Base-by-base conservation (phyloP, 2,888 invertebrate genomes). In the Cheilosia soror region DNA sequence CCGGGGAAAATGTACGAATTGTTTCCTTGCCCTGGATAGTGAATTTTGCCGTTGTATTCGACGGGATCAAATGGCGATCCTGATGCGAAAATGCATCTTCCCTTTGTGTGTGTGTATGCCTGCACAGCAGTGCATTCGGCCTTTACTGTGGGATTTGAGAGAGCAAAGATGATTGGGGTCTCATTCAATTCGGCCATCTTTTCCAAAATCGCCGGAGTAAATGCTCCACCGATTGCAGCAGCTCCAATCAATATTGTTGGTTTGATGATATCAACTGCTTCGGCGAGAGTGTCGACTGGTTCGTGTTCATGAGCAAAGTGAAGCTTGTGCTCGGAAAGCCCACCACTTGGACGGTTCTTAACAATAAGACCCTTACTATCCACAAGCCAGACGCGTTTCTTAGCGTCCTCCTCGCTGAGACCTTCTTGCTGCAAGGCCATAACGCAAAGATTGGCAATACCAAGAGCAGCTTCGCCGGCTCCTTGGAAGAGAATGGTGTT, bases 51-150 rank as follows among this genome's bases (percentile, higher is more conserved):
- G 87, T 96, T 95, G 78, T 95, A 93, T 68, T 94, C 95, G 78
- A 98, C 97, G 0, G 97, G 96, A 63, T 95, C 94, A 93, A 99
- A 99, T 13, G 99, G 99, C 31, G 98, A 98, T 27, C 99, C 99
- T 82, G 98, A 98, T 29, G 99, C 98, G 93, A 99, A 99, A 84
- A 99, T 94, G 69, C 96, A 97, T 83, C 95, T 95, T 47, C 99
- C 99, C 96, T 97, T 95, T 0, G 99, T 98, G 90, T 96, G 93
- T 49, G 92, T 94, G 93, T 99, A 99, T 4, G 99, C 99, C 89
- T 98, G 95, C 92, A 98, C 97, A n/a, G 99, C 99, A n/a, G 99
- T 99, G 91, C 99, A 99, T 93, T 99, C 99, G 0, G 99, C 98
- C 93, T 98, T 98, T 92, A 95, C 95, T 71, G 99, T 99, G 71